A percentile compares a stretch with the other conserved stretches of the same genome.
Evolutionary conservation across 2,113 vertebrate species (phyloP).

Genomic region (Sardina pilchardus): DNA sequence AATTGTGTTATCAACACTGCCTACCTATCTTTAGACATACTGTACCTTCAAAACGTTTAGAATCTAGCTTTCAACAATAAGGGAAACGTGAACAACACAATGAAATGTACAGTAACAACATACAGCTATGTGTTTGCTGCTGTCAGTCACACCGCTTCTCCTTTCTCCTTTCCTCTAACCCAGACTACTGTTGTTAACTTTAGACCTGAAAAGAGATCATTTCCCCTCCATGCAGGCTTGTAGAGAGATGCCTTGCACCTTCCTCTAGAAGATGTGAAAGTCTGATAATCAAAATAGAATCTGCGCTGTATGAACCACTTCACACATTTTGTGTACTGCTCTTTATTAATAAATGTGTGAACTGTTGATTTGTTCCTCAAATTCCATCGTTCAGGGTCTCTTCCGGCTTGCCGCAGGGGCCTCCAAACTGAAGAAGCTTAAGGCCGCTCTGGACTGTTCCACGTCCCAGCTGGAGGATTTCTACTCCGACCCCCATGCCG

Average conservation of each 20-base stretch:
- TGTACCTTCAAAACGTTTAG: not conserved
- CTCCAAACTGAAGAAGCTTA: slow-evolving; percentile 96
- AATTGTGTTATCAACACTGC: not conserved
- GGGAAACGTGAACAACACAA: not conserved
- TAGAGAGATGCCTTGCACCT: not conserved
- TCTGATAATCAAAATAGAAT: not conserved
- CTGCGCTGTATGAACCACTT: not conserved
- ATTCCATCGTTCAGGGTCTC: slow-evolving; percentile 76
- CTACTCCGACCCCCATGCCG: slow-evolving; percentile 95
- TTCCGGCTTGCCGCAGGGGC: slow-evolving; percentile 96
- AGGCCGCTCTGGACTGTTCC: slow-evolving; percentile 96
- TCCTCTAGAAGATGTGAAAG: too few species aligned
- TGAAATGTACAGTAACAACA: not conserved
- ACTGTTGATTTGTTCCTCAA: not conserved
- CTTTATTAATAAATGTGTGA: not conserved
- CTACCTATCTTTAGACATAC: not conserved
- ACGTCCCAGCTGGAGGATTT: slow-evolving; percentile 97
- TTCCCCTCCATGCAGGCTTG: slow-evolving; percentile 22
- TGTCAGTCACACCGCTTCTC: slow-evolving; percentile 42
- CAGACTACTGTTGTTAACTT: slow-evolving; percentile 43
- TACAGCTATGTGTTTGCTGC: not conserved
- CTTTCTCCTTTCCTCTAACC: slow-evolving; percentile 39
- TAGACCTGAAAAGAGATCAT: slow-evolving; percentile 38
- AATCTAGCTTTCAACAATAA: not conserved
- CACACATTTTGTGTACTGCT: too few species aligned